These are phyloP conservation scores for Tuberolachnus salignus DNA, from an alignment of 2,888 invertebrate genomes.

Conservation along the genomic window DNA sequence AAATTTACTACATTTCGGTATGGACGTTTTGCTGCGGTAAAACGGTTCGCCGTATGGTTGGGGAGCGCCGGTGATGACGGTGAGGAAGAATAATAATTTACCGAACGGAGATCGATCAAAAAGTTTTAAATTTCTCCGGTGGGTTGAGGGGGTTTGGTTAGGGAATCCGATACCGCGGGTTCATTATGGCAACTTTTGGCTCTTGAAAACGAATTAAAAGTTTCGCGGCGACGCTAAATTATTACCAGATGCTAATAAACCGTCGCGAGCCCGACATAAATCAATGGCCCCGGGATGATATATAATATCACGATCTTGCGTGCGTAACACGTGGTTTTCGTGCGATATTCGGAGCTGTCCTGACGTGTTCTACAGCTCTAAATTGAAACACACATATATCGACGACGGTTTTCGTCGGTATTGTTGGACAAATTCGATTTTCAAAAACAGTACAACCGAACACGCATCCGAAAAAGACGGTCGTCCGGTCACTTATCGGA, in stretches of 20 bases:
- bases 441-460: no score
- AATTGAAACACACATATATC: no score
- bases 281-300: constrained; percentile 41
- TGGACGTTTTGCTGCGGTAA: constrained; percentile 21
- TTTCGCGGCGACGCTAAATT: constrained; percentile 50
- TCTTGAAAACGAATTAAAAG: constrained; percentile 53
- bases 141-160: not conserved
- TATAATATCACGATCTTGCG: constrained; percentile 1
- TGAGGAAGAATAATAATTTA: constrained; percentile 45
- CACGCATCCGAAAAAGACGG: no score
- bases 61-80: no score
- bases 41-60: not conserved
- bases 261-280: constrained; percentile 32
- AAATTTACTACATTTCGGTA: constrained; percentile 44
- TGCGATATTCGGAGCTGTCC: no score
- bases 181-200: constrained; percentile 51
- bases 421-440: no score
- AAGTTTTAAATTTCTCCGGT: constrained; percentile 53
- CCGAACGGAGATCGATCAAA: constrained; percentile 52
- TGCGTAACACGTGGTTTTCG: no score
- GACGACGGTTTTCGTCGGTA: no score
- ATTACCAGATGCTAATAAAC: constrained; percentile 52
- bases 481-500: no score
- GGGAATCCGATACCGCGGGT: constrained; percentile 17
- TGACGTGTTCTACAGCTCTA: no score